Base-by-base conservation (phyloP, 2,113 vertebrate species). In the Thermophis baileyi region DNA sequence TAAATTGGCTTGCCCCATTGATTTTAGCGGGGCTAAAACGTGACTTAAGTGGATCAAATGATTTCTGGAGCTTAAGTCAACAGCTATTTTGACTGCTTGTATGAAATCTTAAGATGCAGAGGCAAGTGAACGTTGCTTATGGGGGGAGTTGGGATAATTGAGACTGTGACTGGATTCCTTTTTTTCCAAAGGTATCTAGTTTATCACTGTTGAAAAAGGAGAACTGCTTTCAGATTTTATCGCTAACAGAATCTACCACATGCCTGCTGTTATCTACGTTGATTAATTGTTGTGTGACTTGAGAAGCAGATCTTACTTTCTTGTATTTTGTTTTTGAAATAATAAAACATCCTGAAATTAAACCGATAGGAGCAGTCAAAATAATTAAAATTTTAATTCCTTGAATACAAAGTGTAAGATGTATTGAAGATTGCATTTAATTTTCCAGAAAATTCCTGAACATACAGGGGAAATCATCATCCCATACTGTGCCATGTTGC, bases 161-260 rank as follows among this genome's bases (percentile, higher is more conserved):
- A 57, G 16, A 18, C 46, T 6, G 49, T 44, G 44, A 27, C 8
- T 91, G 51, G 5, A 7, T 51, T 46, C 35, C 27, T 10, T 47
- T 55, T 20, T 60, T 25, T 3, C 24, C 98, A 99, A 85, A 99
- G 98, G 98, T 99, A 98, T 49, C n/a, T 30, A n/a, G 12, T 11
- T 74, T 50, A 0, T 6, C 16, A 12, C 30, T 25, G 47, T 9
- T n/a, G 50, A 18, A 47, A 63, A 89, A 8, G n/a, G n/a, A 74
- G 16, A 69, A 14, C 69, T 69, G 30, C 12, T 69, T 69, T 74
- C n/a, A 74, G n/a, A 35, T 74, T 74, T 74, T 51, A 44, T 9
- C 27, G 9, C 35, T 8, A n/a, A 88, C 5, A 35, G 40, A 60
- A 40, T 5, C 3, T 51, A 35, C 3, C 27, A 35, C 27, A 27